Base-by-base conservation (phyloP, 2,888 invertebrate genomes). In the Pollenia labialis region DNA sequence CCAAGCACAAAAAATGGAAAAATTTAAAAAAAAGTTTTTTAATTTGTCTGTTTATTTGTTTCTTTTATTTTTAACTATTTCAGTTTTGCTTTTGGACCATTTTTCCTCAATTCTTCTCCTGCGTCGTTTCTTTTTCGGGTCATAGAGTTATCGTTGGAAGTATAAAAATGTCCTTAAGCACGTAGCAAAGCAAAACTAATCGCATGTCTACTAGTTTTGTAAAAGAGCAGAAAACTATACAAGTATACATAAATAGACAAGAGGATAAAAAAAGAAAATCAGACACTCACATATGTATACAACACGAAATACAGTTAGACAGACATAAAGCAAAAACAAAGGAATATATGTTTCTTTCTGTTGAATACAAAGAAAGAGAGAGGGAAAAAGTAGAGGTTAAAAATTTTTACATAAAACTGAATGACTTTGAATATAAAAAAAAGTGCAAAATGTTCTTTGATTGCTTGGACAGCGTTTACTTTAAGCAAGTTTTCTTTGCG, bases 141-240 rank as follows among this genome's bases (percentile, higher is more conserved):
- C 87, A 87, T 62, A 74, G 68, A 77, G 74, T 81, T 81, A 77
- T 87, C 77, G 74, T 62, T 77, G 50, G 56, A 77, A 52, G 16
- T 68, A 74, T 23, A 71, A 87, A 75, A 87, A 84, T 77, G 87
- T 81, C 84, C 87, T 87, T 87, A 87, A 87, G 81, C 87, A 87
- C 87, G 87, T 84, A 87, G 46, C 83, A 87, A 87, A 81, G 71
- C 69, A 74, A 87, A 86, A 84, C 83, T 81, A 87, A 81, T 81
- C 54, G 83, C 72, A 77, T 79, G 72, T 84, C 84, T 79, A 50
- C 52, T 72, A 74, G 77, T 84, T 84, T 72, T 84, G 50, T 77
- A 3, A 62, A 76, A 82, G 52, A 82, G 54, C 54, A 82, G 40
- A 82, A 58, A 54, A 42, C 23, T 54, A 6, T 32, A 32, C 16